These are phyloP conservation scores for Monopis laevigella DNA, from an alignment of 2,888 invertebrate genomes.

Conservation along the genomic window DNA sequence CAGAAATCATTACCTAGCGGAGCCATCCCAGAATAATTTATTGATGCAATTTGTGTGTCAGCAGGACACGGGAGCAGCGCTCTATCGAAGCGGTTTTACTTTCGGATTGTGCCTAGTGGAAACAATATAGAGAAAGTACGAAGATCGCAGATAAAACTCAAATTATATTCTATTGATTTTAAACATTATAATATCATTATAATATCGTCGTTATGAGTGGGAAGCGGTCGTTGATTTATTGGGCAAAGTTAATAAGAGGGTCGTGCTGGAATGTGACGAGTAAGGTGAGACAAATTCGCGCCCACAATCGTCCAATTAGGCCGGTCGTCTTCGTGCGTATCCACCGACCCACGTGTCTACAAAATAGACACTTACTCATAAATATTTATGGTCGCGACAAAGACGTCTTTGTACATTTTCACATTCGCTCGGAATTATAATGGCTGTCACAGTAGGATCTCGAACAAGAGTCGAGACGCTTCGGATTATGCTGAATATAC, in stretches of 20 bases:
- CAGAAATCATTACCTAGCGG: slow-evolving; percentile 16
- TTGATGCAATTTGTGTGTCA: slow-evolving; percentile 57
- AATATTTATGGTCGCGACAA: slow-evolving; percentile 60
- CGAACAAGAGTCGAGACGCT: slow-evolving; percentile 60
- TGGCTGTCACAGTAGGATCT: slow-evolving; percentile 59
- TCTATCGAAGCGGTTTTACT: slow-evolving; percentile 63
- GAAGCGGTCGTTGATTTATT: slow-evolving; percentile 2
- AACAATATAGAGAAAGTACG: slow-evolving; percentile 66
- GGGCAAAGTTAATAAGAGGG: slow-evolving; percentile 14
- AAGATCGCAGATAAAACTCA: not conserved
- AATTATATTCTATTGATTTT: slow-evolving; percentile 23
- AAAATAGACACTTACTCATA: slow-evolving; percentile 61
- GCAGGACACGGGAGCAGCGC: slow-evolving; percentile 58
- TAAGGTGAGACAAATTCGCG: slow-evolving; percentile 50
- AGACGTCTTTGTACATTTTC: slow-evolving; percentile 57
- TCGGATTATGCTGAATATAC: slow-evolving; percentile 55
- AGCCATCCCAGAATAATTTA: slow-evolving; percentile 46
- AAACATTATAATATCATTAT: no score
- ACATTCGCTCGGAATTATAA: slow-evolving; percentile 62
- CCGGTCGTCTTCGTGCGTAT: slow-evolving; percentile 54
- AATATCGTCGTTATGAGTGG: slow-evolving; percentile 11
- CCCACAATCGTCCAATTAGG: slow-evolving; percentile 55
- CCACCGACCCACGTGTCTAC: slow-evolving; percentile 55
- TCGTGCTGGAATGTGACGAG: slow-evolving; percentile 16
- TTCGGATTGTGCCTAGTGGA: slow-evolving; percentile 61